These are phyloP conservation scores for Heliconius ismenius DNA, from an alignment of 2,888 invertebrate species.

Conservation along the genomic window DNA sequence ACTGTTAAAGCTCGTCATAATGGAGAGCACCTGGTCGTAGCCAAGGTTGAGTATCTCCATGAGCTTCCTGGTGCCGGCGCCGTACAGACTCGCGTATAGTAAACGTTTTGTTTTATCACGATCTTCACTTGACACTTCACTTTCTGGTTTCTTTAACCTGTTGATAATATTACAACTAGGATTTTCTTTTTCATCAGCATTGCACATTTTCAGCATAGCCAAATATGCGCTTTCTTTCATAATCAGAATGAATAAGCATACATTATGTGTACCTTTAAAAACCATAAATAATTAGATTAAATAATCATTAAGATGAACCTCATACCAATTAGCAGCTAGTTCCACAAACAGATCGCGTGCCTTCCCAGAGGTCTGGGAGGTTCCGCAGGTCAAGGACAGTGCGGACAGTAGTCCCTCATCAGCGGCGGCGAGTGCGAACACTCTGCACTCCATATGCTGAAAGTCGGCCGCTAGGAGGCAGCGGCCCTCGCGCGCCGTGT, in stretches of 20 bases:
- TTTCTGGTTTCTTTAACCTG: conserved; percentile 62
- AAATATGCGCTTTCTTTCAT: no score
- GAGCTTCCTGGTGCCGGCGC: conserved; percentile 71
- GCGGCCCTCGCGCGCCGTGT: conserved; percentile 56
- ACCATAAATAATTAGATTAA: no score
- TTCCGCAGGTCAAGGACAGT: conserved; percentile 47
- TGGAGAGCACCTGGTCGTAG: conserved; percentile 59
- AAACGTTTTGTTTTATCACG: conserved; percentile 77
- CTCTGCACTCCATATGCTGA: conserved; percentile 76
- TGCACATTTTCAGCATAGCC: no score
- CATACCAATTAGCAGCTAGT: conserved; percentile 69
- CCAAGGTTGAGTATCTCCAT: conserved; percentile 64
- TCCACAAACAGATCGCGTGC: conserved; percentile 64
- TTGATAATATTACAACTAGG: no score
- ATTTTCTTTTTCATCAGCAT: no score
- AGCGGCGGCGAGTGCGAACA: conserved; percentile 70
- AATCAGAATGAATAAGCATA: no score
- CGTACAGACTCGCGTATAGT: conserved; percentile 78
- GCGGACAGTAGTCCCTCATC: conserved; percentile 58
- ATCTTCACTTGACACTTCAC: conserved; percentile 55
- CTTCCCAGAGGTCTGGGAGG: background rate
- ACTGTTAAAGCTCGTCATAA: conserved; percentile 70
- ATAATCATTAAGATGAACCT: no score
- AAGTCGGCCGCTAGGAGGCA: conserved; percentile 74
- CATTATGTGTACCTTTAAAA: no score